Percentiles rank a stretch among this genome's conserved stretches.
Evolutionary conservation across 2,888 invertebrate species (phyloP).

Genomic region (Strigamia transsilvanica): DNA sequence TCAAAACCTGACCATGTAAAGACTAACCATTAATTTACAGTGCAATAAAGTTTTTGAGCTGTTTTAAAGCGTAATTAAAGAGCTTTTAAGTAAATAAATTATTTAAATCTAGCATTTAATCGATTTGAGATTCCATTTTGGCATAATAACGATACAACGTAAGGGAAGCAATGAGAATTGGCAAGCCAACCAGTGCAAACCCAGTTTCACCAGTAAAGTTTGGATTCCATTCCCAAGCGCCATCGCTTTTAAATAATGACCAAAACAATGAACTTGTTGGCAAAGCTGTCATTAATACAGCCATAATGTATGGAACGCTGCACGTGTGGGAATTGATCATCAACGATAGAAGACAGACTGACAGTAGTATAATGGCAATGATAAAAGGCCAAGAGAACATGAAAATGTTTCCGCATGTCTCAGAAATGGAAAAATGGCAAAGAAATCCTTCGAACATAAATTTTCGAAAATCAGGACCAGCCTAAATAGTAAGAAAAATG

Average conservation of each 20-base stretch:
- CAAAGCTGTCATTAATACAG: constrained; percentile 53
- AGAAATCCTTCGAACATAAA: constrained; percentile 53
- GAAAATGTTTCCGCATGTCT: constrained; percentile 39
- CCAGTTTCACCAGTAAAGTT: constrained; percentile 56
- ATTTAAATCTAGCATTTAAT: not conserved
- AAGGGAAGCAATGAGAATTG: constrained; percentile 54
- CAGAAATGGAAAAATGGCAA: constrained; percentile 53
- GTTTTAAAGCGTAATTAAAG: not conserved
- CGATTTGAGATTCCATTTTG: constrained; percentile 48
- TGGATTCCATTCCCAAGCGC: constrained; percentile 53
- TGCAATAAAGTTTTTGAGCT: constrained; percentile 20
- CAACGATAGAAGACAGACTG: constrained; percentile 52
- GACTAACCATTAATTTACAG: not conserved
- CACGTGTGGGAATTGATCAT: constrained; percentile 52
- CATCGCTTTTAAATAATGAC: constrained; percentile 55
- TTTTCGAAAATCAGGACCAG: constrained; percentile 54
- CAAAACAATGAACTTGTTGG: constrained; percentile 55
- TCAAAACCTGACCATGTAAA: not conserved
- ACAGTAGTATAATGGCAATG: constrained; percentile 50
- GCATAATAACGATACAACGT: constrained; percentile 55
- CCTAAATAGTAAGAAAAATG: constrained; percentile 51
- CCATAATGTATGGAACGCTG: constrained; percentile 54
- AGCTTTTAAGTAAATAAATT: not conserved
- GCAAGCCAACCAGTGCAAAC: constrained; percentile 55
- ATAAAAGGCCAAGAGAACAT: constrained; percentile 54